Conservation (phyloP, 2,797 vertebrate genomes). For the Argentina silus region DNA sequence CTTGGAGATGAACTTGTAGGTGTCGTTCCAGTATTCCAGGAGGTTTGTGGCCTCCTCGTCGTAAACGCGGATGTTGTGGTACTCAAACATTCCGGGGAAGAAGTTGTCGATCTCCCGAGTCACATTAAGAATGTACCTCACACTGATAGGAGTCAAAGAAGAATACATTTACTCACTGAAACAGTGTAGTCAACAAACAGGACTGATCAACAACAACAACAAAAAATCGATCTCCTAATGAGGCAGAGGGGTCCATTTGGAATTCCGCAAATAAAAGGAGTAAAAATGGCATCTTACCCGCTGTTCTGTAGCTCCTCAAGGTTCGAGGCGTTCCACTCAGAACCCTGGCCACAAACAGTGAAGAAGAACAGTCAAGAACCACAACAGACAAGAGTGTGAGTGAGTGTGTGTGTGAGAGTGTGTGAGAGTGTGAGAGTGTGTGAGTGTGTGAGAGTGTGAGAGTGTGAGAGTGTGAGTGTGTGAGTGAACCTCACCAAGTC, state of each 20-base stretch:
- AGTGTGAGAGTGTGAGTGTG: too few species aligned
- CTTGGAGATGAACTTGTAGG: constrained; percentile 96
- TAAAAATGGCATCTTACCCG: constrained; percentile 81
- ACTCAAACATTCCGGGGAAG: constrained; percentile 94
- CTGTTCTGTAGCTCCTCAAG: constrained; percentile 96
- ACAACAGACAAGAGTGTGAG: neutral
- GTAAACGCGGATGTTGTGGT: constrained; percentile 96
- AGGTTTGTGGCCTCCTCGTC: constrained; percentile 97
- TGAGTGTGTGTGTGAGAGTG: neutral
- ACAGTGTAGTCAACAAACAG: too few species aligned
- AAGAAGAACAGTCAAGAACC: constrained; percentile 1
- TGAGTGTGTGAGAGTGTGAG: too few species aligned
- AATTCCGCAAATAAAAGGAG: too few species aligned
- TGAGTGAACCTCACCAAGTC: neutral
- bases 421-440: too few species aligned
- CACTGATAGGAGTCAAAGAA: constrained; percentile 67
- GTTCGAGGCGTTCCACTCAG: constrained; percentile 98
- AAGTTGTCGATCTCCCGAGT: constrained; percentile 98
- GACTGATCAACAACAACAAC: too few species aligned
- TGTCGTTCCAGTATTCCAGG: constrained; percentile 97
- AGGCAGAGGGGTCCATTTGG: too few species aligned
- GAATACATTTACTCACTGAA: neutral
- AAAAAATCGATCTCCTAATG: too few species aligned
- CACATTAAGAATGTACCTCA: constrained; percentile 95
- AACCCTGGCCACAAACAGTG: constrained; percentile 85